Evolutionary conservation across 53 echinoderm and acorn worm genomes (phyloP).

Genomic region (Stichopus horrens): DNA sequence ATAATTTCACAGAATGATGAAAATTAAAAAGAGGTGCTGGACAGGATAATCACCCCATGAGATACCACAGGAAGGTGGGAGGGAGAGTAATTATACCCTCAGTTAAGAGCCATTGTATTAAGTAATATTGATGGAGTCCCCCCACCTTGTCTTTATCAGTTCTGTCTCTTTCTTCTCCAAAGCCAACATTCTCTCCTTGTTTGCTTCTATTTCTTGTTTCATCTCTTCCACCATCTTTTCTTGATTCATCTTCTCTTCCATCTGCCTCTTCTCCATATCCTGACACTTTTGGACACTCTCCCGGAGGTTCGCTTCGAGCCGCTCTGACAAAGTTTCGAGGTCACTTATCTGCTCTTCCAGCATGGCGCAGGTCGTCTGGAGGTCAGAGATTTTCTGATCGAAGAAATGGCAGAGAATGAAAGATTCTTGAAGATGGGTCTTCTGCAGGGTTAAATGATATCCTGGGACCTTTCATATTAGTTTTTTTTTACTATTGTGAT

Average conservation of each 20-base stretch:
- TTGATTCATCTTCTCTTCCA: conserved; percentile 45
- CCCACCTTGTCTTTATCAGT: conserved; percentile 7
- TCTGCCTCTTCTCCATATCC: conserved; percentile 47
- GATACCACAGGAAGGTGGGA: no score
- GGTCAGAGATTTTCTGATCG: conserved; percentile 79
- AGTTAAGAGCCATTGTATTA: no score
- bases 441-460: no score
- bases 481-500: no score
- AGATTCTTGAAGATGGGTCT: not conserved
- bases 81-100: no score
- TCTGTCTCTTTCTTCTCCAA: conserved; percentile 19
- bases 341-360: conserved; percentile 92
- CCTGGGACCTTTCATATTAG: no score
- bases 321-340: conserved; percentile 75
- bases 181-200: not conserved
- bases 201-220: conserved; percentile 48
- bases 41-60: no score
- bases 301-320: conserved; percentile 63
- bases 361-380: conserved; percentile 90
- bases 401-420: not conserved
- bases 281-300: conserved; percentile 21
- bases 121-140: no score
- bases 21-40: no score
- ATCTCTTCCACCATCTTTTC: conserved; percentile 15
- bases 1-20: no score